Evolutionary conservation across 2,797 vertebrate genomes (phyloP).

Genomic region (Chelidonichthys spinosus): DNA sequence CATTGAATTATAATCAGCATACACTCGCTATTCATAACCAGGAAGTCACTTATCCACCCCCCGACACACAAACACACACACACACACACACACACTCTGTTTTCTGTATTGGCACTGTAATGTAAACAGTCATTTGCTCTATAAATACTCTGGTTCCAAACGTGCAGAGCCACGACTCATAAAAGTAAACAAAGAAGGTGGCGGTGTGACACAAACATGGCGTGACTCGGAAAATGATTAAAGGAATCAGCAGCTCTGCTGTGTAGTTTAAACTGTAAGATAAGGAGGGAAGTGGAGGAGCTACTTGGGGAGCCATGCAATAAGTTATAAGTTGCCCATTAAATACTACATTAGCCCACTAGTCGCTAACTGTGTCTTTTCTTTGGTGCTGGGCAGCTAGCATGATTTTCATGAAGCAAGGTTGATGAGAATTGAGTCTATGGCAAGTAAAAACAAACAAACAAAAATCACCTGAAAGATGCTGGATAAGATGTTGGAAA

Average conservation of each 20-base stretch:
- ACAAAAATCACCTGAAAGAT: neutral
- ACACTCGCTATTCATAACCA: conserved; percentile 56
- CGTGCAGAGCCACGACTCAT: neutral
- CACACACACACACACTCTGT: conserved; percentile 15
- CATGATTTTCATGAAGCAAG: no score
- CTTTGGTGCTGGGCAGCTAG: neutral
- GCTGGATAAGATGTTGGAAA: no score
- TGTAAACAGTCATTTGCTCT: conserved; percentile 52
- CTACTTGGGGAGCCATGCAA: neutral
- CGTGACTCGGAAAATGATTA: neutral
- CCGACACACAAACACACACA: neutral
- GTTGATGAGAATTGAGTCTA: neutral
- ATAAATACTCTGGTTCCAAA: conserved; percentile 39
- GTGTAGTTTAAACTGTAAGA: neutral
- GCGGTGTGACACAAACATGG: conserved; percentile 25
- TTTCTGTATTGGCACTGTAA: conserved; percentile 39
- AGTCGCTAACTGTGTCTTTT: neutral
- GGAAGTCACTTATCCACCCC: conserved; percentile 41
- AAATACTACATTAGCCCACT: neutral
- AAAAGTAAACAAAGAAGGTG: conserved; percentile 48
- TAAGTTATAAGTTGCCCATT: neutral
- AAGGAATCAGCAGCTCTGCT: neutral
- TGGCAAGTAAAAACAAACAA: neutral
- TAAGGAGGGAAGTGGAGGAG: neutral
- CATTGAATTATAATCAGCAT: conserved; percentile 61